Conservation (phyloP, 2,888 invertebrate genomes). For the Troglohyphantes excavatus region DNA sequence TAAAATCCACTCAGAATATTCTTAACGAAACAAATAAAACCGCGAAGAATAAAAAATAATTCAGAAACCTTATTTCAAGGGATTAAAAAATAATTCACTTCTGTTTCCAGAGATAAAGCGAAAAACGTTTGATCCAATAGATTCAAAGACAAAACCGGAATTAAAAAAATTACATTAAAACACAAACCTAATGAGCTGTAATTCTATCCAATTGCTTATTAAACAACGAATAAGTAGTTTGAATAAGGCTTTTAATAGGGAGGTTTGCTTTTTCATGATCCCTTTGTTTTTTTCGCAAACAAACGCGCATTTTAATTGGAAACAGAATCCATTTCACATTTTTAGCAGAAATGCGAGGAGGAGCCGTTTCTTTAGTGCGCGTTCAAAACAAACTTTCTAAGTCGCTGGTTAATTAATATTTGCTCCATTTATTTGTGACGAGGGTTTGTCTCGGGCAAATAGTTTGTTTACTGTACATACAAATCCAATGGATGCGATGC, state of each 20-base stretch:
- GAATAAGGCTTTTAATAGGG: conserved; percentile 40
- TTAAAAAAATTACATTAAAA: conserved; percentile 27
- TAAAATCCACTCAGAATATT: neutral
- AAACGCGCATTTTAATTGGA: conserved; percentile 44
- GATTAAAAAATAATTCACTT: neutral
- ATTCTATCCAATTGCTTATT: conserved; percentile 47
- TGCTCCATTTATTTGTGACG: neutral
- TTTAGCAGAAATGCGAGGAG: neutral
- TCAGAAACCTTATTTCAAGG: neutral
- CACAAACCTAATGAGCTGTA: conserved; percentile 61
- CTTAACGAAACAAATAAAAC: conserved; percentile 1
- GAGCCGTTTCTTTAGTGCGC: neutral
- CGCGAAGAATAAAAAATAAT: neutral
- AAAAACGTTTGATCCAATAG: conserved; percentile 47
- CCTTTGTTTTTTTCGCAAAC: conserved; percentile 24
- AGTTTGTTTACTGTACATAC: neutral
- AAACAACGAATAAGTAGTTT: conserved; percentile 25
- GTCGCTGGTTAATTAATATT: neutral
- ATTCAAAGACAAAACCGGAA: conserved; percentile 7
- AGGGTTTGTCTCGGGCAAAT: neutral
- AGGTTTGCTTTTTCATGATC: neutral
- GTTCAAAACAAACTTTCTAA: neutral
- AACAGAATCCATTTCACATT: conserved; percentile 22
- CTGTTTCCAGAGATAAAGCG: neutral
- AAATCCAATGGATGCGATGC: neutral